Evolutionary conservation across 2,797 vertebrate species (phyloP).

Genomic region (Gobio occitaniae): DNA sequence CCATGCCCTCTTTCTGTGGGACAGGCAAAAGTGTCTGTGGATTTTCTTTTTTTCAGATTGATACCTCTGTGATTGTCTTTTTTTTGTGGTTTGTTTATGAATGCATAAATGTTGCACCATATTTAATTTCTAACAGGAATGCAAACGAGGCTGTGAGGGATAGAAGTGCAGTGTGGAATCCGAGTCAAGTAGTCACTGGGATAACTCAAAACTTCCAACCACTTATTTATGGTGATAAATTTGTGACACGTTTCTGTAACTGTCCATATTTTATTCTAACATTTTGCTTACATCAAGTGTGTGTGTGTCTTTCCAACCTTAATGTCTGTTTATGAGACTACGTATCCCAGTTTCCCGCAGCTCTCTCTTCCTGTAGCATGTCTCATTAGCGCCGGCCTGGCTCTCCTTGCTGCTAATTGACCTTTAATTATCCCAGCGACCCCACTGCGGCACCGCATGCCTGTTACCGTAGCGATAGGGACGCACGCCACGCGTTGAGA

Average conservation of each 20-base stretch:
- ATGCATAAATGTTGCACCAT: not conserved
- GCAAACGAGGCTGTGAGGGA: not conserved
- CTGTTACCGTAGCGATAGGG: conserved; percentile 67
- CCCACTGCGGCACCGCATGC: conserved; percentile 76
- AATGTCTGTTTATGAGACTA: conserved; percentile 45
- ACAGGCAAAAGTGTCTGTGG: not conserved
- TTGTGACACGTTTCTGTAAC: not conserved
- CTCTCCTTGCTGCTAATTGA: conserved; percentile 74
- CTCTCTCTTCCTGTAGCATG: conserved; percentile 58
- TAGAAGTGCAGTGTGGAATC: not conserved
- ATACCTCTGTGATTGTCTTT: not conserved
- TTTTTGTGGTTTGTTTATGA: not conserved
- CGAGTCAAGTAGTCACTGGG: not conserved
- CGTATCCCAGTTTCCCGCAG: conserved; percentile 44
- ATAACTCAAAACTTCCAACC: not conserved
- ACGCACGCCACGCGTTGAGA: conserved; percentile 36
- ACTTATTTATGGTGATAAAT: not conserved
- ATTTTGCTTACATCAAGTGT: not conserved
- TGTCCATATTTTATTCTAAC: not conserved
- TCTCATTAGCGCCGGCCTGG: conserved; percentile 75
- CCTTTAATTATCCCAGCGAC: conserved; percentile 83
- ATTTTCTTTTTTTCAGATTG: not conserved
- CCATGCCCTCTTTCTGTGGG: not conserved
- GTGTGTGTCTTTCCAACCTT: conserved; percentile 20
- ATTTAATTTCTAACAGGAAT: not conserved